phyloP scores from a whole-genome alignment of 2,113 vertebrate genomes.

The Phalacrocorax carbo region DNA sequence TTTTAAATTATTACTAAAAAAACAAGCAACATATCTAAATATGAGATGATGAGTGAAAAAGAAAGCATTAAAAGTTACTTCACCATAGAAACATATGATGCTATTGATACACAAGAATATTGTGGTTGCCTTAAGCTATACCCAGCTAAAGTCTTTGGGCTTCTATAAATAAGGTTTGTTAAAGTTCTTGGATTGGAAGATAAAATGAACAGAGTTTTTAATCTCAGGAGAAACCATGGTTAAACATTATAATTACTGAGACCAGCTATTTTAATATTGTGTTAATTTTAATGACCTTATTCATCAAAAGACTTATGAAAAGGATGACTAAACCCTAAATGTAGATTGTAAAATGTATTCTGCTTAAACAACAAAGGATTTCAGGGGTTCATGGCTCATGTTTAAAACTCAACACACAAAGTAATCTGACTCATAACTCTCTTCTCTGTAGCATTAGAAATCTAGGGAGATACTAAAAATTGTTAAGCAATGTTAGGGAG shows the following conservation, averaged over 20 bases:
- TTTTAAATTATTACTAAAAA: slow-evolving; percentile 33
- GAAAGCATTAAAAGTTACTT: slow-evolving; percentile 52
- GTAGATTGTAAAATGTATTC: slow-evolving; percentile 50
- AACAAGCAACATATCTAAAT: slow-evolving; percentile 27
- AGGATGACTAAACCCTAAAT: slow-evolving; percentile 26
- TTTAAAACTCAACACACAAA: slow-evolving; percentile 31
- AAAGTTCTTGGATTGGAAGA: slow-evolving; percentile 26
- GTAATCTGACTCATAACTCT: slow-evolving; percentile 44
- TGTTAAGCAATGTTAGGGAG: not conserved
- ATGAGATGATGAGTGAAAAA: slow-evolving; percentile 23
- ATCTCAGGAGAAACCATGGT: slow-evolving; percentile 26
- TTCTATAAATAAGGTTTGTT: slow-evolving; percentile 59
- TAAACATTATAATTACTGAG: slow-evolving; percentile 27
- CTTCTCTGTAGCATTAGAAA: slow-evolving; percentile 4
- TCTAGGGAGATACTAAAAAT: slow-evolving; percentile 39
- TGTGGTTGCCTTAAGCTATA: slow-evolving; percentile 52
- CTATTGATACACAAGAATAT: slow-evolving; percentile 49
- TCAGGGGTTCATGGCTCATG: slow-evolving; percentile 9
- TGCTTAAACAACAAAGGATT: slow-evolving; percentile 33
- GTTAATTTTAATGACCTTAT: slow-evolving; percentile 50
- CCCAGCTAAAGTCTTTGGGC: slow-evolving; percentile 7
- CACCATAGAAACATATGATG: slow-evolving; percentile 54
- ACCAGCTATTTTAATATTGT: slow-evolving; percentile 40
- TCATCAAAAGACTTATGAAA: slow-evolving; percentile 40
- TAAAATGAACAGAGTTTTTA: slow-evolving; percentile 44